These are phyloP conservation scores for Myotis pilosus DNA, from an alignment of 2,797 vertebrate species.

Conservation along the genomic window DNA sequence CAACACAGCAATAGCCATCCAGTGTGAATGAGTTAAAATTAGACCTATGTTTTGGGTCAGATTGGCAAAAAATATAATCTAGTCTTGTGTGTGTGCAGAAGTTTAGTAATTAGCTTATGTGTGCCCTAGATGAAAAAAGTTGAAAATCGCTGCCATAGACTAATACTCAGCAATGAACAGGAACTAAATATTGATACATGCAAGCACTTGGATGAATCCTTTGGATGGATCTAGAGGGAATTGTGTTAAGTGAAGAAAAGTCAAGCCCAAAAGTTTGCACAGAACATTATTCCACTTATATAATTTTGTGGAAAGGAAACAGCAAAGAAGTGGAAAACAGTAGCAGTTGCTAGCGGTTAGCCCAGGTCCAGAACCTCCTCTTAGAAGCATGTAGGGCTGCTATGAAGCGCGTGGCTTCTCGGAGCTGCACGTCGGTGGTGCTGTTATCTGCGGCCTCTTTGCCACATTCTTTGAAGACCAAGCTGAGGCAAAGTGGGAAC, in stretches of 20 bases:
- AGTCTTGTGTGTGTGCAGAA: background rate
- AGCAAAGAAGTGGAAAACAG: conserved; percentile 1
- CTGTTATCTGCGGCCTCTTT: too few relatives aligned
- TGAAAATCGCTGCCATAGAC: background rate
- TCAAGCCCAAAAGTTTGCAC: background rate
- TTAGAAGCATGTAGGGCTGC: too few relatives aligned
- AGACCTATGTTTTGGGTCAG: background rate
- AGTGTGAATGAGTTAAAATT: background rate
- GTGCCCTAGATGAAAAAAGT: background rate
- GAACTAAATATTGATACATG: background rate
- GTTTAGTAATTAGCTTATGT: background rate
- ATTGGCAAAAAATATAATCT: background rate
- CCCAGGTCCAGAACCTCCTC: too few relatives aligned
- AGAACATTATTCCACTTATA: background rate
- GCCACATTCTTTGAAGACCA: too few relatives aligned
- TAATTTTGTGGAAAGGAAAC: conserved; percentile 8
- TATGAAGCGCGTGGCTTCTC: too few relatives aligned
- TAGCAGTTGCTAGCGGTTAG: background rate
- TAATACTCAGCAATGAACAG: background rate
- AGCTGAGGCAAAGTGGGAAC: too few relatives aligned
- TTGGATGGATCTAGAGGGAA: background rate
- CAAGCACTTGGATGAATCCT: background rate
- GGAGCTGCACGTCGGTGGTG: too few relatives aligned
- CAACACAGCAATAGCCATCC: background rate
- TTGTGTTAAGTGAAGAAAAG: background rate